Percentiles rank a stretch among this genome's conserved stretches.
Evolutionary conservation across 2,113 vertebrate genomes (phyloP).

Genomic region (Cavia aperea): DNA sequence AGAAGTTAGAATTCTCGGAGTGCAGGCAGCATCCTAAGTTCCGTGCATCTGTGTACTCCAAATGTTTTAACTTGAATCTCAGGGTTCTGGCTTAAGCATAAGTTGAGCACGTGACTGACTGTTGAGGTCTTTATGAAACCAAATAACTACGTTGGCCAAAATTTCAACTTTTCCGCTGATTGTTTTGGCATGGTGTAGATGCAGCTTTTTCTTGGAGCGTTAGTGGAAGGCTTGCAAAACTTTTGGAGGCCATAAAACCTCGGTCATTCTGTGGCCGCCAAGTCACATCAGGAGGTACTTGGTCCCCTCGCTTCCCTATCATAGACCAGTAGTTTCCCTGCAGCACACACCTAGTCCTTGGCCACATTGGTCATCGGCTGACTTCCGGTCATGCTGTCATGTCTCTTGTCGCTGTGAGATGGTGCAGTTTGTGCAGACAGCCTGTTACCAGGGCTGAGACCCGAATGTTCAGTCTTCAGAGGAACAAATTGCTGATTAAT

Average conservation of each 20-base stretch:
- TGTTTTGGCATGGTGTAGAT: not conserved
- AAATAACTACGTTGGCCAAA: not conserved
- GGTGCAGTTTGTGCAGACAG: not conserved
- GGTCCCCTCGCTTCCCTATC: not conserved
- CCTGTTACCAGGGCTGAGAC: not conserved
- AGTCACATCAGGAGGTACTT: not conserved
- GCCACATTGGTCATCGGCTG: not conserved
- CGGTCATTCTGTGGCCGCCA: not conserved
- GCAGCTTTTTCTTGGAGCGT: not conserved
- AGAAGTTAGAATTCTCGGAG: not conserved
- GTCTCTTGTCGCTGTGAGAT: not conserved
- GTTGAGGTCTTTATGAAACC: constrained; percentile 40
- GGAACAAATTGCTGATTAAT: not conserved
- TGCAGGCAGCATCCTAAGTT: not conserved
- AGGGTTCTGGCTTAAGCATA: not conserved
- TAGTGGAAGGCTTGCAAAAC: not conserved
- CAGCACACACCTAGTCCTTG: not conserved
- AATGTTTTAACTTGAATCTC: constrained; percentile 14
- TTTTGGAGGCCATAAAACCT: not conserved
- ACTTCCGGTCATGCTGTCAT: not conserved
- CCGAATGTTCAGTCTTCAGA: not conserved
- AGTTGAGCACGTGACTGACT: not conserved
- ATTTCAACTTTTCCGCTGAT: constrained; percentile 23
- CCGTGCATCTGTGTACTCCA: not conserved
- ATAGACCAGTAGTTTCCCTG: not conserved